These are phyloP conservation scores for Penaeus monodon DNA, from an alignment of 2,888 invertebrate genomes.

Conservation along the genomic window DNA sequence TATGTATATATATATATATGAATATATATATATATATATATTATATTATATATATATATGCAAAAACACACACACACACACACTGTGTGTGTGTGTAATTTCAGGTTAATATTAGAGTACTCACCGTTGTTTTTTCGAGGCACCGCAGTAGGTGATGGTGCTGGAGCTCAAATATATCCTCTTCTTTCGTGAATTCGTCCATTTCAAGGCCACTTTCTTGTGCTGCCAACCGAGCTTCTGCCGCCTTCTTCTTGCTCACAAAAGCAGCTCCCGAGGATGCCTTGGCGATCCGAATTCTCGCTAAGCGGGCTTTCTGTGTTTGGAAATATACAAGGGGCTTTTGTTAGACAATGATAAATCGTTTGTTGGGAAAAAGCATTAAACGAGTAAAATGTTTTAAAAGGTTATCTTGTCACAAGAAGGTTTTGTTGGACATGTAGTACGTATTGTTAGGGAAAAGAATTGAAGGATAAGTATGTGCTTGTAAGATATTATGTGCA, in stretches of 20 bases:
- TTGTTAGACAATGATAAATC: background rate
- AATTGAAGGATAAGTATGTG: slow-evolving; percentile 37
- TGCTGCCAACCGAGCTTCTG: slow-evolving; percentile 92
- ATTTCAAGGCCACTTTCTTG: slow-evolving; percentile 92
- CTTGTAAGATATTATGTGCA: slow-evolving; percentile 31
- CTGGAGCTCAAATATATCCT: slow-evolving; percentile 98
- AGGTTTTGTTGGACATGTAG: slow-evolving; percentile 25
- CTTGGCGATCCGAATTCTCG: slow-evolving; percentile 97
- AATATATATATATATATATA: too few species aligned
- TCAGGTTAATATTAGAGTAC: slow-evolving; percentile 67
- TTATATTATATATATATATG: too few species aligned
- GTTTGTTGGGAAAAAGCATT: background rate
- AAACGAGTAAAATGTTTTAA: slow-evolving; percentile 21
- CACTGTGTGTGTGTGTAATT: too few species aligned
- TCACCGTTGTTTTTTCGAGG: slow-evolving; percentile 96
- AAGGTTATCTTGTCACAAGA: slow-evolving; percentile 48
- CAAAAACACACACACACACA: too few species aligned
- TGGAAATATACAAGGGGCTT: slow-evolving; percentile 19
- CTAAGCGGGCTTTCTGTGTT: slow-evolving; percentile 97
- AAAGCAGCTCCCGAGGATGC: slow-evolving; percentile 99
- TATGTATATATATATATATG: too few species aligned
- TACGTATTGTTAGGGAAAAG: slow-evolving; percentile 7
- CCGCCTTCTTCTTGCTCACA: slow-evolving; percentile 98
- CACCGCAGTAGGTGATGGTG: slow-evolving; percentile 98
- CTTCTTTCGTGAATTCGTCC: slow-evolving; percentile 89